These are phyloP conservation scores for Peromyscus maniculatus DNA, from an alignment of 2,113 vertebrate species.

Conservation along the genomic window DNA sequence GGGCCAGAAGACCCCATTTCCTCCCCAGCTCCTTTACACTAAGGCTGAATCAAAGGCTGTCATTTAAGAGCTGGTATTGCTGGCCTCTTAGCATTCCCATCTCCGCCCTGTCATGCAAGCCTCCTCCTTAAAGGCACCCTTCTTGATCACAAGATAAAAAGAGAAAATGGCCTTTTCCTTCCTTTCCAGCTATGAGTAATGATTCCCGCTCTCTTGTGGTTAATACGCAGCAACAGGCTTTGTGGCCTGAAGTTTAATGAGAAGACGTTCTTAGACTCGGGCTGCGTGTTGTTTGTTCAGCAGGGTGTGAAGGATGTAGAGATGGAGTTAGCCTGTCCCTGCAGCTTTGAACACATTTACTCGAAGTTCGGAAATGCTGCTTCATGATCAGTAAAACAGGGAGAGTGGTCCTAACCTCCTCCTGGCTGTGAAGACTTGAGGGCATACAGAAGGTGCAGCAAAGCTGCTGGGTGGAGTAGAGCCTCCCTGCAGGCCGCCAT, in stretches of 20 bases:
- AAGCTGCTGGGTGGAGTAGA: fast-evolving
- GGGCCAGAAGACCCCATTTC: background rate
- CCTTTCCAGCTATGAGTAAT: constrained; percentile 65
- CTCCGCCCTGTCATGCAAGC: background rate
- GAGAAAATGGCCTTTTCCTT: constrained; percentile 71
- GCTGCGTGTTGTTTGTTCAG: background rate
- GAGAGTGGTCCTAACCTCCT: background rate
- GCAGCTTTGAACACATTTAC: constrained; percentile 2
- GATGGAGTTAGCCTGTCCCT: background rate
- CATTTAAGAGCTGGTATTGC: background rate
- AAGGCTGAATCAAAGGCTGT: background rate
- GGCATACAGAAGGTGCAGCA: background rate
- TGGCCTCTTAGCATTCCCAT: background rate
- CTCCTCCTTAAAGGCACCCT: constrained; percentile 22
- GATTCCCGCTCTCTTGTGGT: constrained; percentile 38
- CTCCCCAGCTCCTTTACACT: fast-evolving
- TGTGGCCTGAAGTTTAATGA: constrained; percentile 40
- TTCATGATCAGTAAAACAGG: background rate
- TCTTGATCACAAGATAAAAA: constrained; percentile 52
- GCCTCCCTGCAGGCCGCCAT: fast-evolving
- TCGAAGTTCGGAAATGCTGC: background rate
- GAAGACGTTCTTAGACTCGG: background rate
- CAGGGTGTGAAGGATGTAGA: background rate
- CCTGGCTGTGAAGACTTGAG: background rate
- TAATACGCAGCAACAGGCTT: background rate